A percentile compares a stretch with the other conserved stretches of the same genome.
Evolutionary conservation across 2,797 vertebrate species (phyloP).

Genomic region (Carapus acus): DNA sequence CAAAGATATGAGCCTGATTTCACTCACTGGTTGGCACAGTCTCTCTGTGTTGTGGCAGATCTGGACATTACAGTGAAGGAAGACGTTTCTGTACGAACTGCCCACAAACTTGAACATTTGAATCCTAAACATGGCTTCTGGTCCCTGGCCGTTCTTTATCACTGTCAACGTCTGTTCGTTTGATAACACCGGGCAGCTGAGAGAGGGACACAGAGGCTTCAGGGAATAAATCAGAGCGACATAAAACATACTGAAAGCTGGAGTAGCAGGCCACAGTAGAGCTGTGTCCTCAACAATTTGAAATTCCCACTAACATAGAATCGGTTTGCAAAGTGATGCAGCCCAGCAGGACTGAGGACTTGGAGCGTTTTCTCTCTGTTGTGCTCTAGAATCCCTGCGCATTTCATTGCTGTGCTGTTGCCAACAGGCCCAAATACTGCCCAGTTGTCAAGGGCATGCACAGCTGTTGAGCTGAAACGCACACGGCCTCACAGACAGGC

Average conservation of each 20-base stretch:
- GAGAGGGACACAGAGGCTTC: constrained; percentile 20
- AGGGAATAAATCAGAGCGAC: constrained; percentile 3
- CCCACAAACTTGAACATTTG: constrained; percentile 78
- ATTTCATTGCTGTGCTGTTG: constrained; percentile 50
- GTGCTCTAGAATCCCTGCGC: constrained; percentile 35
- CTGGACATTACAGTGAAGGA: constrained; percentile 74
- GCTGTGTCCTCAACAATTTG: no score
- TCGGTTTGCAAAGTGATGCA: constrained; percentile 5
- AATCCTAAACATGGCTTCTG: constrained; percentile 73
- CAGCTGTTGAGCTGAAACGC: constrained; percentile 65
- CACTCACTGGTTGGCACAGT: constrained; percentile 68
- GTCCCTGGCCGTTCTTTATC: constrained; percentile 68
- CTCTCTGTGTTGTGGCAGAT: constrained; percentile 69
- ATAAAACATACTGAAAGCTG: constrained; percentile 8
- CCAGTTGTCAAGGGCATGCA: constrained; percentile 64
- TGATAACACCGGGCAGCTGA: constrained; percentile 65
- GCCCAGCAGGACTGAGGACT: constrained; percentile 5
- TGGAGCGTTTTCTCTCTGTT: constrained; percentile 16
- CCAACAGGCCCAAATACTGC: constrained; percentile 57
- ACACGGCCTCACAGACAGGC: constrained; percentile 52
- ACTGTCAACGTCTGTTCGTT: constrained; percentile 67
- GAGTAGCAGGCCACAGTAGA: constrained; percentile 4
- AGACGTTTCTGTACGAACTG: constrained; percentile 69
- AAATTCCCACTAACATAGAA: constrained; percentile 1
- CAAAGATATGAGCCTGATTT: constrained; percentile 31